phyloP scores from a whole-genome alignment of 2,797 vertebrate genomes.

The Chelmon rostratus region DNA sequence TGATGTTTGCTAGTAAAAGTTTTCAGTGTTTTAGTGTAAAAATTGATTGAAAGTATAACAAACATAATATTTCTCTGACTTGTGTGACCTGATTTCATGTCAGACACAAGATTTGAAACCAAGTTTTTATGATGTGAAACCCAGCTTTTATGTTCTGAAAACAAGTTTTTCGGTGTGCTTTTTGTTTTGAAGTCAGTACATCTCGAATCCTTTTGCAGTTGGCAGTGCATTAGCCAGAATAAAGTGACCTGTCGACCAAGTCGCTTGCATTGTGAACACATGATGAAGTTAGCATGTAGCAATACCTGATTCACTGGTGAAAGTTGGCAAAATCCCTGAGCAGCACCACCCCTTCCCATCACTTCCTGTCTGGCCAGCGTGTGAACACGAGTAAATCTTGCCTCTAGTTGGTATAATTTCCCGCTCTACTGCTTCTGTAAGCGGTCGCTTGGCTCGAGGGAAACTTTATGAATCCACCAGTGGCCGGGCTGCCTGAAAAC shows the following conservation, averaged over 20 bases:
- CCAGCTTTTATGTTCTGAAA: neutral
- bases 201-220: neutral
- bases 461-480: conserved; percentile 48
- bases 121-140: neutral
- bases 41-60: too few species aligned
- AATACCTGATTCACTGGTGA: neutral
- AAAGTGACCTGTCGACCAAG: neutral
- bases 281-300: too few species aligned
- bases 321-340: neutral
- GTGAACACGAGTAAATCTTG: neutral
- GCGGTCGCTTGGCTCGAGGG: neutral
- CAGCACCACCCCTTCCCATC: neutral
- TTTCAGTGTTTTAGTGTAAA: too few species aligned
- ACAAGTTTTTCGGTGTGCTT: too few species aligned
- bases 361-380: neutral
- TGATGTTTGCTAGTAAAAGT: too few species aligned
- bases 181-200: neutral
- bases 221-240: too few species aligned
- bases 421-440: neutral
- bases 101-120: too few species aligned
- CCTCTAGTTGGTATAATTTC: neutral
- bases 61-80: too few species aligned
- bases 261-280: conserved; percentile 32
- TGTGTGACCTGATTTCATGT: too few species aligned
- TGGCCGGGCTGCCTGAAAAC: conserved; percentile 4